These are phyloP conservation scores for Argya squamiceps DNA, from an alignment of 2,797 vertebrate genomes.

Conservation along the genomic window DNA sequence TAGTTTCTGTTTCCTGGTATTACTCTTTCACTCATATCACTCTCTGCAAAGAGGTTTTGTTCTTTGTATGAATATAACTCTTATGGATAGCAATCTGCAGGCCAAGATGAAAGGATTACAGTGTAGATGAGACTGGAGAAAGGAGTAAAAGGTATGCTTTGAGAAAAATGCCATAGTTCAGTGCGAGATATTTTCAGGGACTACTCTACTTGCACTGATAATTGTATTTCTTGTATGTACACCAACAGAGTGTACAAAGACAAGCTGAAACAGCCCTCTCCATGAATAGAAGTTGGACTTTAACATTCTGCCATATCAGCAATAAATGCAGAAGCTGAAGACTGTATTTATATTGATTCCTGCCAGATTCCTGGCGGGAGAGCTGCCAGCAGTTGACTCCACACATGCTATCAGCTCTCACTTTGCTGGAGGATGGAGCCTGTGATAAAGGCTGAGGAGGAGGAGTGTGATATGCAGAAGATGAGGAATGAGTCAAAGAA, in stretches of 20 bases:
- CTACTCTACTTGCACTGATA: background rate
- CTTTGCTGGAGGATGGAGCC: background rate
- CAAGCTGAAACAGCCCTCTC: background rate
- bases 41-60: background rate
- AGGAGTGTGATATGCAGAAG: background rate
- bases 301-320: background rate
- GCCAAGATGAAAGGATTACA: background rate
- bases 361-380: background rate
- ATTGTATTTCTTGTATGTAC: background rate
- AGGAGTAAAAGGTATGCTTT: background rate
- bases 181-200: background rate
- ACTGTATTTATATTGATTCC: background rate
- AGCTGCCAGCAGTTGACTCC: background rate
- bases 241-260: background rate
- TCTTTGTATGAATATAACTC: background rate
- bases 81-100: background rate
- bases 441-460: background rate
- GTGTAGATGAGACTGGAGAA: background rate
- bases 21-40: background rate
- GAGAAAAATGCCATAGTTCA: background rate
- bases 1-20: background rate
- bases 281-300: background rate
- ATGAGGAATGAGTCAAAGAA: background rate
- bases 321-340: background rate
- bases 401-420: accelerated